Evolutionary conservation across 1,140 invertebrate species (phyloP).

Genomic region (Bathynomus jamesi): DNA sequence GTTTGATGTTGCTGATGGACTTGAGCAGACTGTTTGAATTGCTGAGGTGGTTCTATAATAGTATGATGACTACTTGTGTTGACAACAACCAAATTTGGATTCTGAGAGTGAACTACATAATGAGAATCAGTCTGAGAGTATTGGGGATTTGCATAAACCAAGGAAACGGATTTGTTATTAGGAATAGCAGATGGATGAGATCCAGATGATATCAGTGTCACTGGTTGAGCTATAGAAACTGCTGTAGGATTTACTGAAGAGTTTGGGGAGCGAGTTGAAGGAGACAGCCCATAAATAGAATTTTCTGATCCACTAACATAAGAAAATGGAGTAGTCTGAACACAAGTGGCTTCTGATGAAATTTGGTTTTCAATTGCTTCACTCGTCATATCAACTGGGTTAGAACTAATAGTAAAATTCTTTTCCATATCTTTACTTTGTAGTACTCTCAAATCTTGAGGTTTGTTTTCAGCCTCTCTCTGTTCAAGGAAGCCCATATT

Average conservation of each 20-base stretch:
- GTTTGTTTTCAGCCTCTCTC: not conserved
- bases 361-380: conserved; percentile 1
- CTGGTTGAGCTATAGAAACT: not conserved
- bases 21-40: not conserved
- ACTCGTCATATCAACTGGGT: conserved; percentile 6
- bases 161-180: not conserved
- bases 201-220: not conserved
- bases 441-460: not conserved
- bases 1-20: not conserved
- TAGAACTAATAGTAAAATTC: conserved; percentile 4
- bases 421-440: too few relatives aligned
- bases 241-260: not conserved
- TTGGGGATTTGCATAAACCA: not conserved
- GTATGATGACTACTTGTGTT: not conserved
- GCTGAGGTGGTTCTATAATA: not conserved
- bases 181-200: not conserved
- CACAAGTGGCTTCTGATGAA: not conserved
- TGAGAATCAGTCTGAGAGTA: not conserved
- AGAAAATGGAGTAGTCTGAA: not conserved
- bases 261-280: not conserved
- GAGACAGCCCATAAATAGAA: not conserved
- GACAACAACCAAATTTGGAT: not conserved
- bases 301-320: not conserved
- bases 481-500: conserved; percentile 1
- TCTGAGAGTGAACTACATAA: not conserved